Evolutionary conservation across 2,113 vertebrate species (phyloP).

Genomic region (Mirounga angustirostris): DNA sequence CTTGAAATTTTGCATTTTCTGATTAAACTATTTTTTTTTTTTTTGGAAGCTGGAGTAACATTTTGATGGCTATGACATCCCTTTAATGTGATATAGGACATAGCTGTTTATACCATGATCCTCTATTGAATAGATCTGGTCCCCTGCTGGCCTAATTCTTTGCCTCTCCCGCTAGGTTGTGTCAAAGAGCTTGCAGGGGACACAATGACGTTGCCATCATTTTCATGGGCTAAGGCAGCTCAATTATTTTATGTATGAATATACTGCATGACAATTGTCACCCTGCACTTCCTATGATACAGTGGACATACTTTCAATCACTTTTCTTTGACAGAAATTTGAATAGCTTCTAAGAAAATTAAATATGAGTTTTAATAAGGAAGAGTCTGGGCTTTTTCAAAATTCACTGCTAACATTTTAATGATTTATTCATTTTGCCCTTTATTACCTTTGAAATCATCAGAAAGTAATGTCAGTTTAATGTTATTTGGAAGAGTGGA

Average conservation of each 20-base stretch:
- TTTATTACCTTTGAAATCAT: neutral
- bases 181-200: slow-evolving; percentile 48
- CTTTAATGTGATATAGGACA: neutral
- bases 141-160: slow-evolving; percentile 30
- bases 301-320: slow-evolving; percentile 12
- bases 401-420: neutral
- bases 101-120: neutral
- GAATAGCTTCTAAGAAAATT: slow-evolving; percentile 22
- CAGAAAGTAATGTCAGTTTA: neutral
- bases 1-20: neutral
- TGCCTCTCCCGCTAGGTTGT: neutral
- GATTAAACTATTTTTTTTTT: neutral
- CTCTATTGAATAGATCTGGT: neutral
- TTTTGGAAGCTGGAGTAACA: neutral
- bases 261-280: neutral
- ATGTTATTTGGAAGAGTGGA: neutral
- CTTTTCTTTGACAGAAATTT: slow-evolving; percentile 15
- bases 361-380: neutral
- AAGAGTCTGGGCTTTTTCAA: neutral
- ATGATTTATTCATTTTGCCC: neutral
- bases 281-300: neutral
- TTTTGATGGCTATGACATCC: neutral
- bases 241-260: slow-evolving; percentile 43
- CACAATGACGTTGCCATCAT: slow-evolving; percentile 35
- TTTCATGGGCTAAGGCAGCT: slow-evolving; percentile 36